Evolutionary conservation across 2,797 vertebrate species (phyloP).

Genomic region (Delichon dasypus): DNA sequence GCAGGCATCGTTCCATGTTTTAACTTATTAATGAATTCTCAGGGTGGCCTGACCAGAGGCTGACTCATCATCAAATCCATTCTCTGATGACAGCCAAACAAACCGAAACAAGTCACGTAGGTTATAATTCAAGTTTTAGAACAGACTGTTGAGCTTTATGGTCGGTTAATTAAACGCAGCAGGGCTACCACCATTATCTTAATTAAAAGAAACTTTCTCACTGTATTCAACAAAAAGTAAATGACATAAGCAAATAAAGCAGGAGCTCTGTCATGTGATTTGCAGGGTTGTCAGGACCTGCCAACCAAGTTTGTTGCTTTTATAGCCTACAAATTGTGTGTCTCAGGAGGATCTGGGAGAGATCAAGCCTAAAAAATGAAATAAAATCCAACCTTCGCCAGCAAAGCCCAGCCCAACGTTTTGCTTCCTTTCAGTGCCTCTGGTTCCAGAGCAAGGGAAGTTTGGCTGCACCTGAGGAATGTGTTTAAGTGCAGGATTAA

Average conservation of each 20-base stretch:
- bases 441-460: neutral
- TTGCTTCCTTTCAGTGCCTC: neutral
- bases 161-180: slow-evolving; percentile 54
- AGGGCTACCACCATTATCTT: slow-evolving; percentile 7
- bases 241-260: neutral
- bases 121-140: slow-evolving; percentile 47
- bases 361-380: neutral
- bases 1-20: neutral
- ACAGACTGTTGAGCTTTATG: neutral
- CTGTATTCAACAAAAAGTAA: neutral
- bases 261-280: neutral
- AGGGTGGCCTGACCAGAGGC: slow-evolving; percentile 12
- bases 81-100: slow-evolving; percentile 46
- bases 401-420: neutral
- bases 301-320: neutral
- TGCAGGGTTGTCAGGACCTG: neutral
- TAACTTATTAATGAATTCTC: slow-evolving; percentile 29
- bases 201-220: slow-evolving; percentile 52
- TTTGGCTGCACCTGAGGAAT: neutral
- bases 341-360: neutral
- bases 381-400: neutral
- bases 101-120: slow-evolving; percentile 31
- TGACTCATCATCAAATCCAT: slow-evolving; percentile 45
- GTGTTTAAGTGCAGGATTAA: neutral
- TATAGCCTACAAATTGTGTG: neutral